phyloP scores from a whole-genome alignment of 2,113 vertebrate genomes.

The Ictalurus furcatus region DNA sequence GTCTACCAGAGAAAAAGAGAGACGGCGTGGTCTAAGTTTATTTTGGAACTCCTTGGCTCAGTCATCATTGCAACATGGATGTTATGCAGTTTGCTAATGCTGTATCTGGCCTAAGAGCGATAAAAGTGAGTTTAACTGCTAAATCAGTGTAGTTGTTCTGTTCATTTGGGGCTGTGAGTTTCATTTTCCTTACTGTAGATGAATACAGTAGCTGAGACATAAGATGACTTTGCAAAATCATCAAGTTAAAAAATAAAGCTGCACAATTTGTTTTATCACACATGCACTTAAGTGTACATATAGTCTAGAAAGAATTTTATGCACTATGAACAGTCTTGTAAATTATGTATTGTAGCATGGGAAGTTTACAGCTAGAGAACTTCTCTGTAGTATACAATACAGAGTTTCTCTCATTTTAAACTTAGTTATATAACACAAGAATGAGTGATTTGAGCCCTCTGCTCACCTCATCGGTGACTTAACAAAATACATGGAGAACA shows the following conservation, averaged over 20 bases:
- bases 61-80: slow-evolving; percentile 50
- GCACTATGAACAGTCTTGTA: background rate
- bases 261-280: background rate
- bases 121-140: slow-evolving; percentile 53
- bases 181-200: slow-evolving; percentile 44
- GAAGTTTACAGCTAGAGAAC: background rate
- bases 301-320: background rate
- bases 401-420: background rate
- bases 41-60: slow-evolving; percentile 56
- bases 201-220: slow-evolving; percentile 51
- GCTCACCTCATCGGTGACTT: background rate
- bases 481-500: background rate
- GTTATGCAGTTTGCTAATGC: slow-evolving; percentile 57
- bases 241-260: background rate
- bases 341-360: background rate
- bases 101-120: slow-evolving; percentile 43
- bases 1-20: slow-evolving; percentile 25
- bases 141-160: slow-evolving; percentile 61
- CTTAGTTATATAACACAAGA: background rate
- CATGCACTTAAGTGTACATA: background rate
- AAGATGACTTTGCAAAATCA: slow-evolving; percentile 21
- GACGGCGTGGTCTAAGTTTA: slow-evolving; percentile 39
- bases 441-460: background rate
- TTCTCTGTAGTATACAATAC: background rate
- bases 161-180: slow-evolving; percentile 62